Conservation (phyloP, 2,113 vertebrate species). For the Cyprinus carpio region DNA sequence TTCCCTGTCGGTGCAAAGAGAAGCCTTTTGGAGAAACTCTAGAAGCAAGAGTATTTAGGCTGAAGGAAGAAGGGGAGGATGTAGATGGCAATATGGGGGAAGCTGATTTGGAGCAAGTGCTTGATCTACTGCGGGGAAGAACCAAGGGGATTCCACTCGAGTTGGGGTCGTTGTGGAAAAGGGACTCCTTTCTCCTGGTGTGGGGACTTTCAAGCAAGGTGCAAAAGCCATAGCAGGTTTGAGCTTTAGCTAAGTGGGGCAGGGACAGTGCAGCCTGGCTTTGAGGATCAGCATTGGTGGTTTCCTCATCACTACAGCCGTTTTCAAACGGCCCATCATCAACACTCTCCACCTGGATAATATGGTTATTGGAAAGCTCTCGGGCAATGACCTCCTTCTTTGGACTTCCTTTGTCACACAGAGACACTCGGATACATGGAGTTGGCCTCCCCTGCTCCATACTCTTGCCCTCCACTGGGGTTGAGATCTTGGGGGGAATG, state of each 20-base stretch:
- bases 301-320: slow-evolving; percentile 76
- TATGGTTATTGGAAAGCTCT: slow-evolving; percentile 68
- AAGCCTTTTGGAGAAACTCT: slow-evolving; percentile 68
- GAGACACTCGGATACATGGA: slow-evolving; percentile 50
- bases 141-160: slow-evolving; percentile 64
- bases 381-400: slow-evolving; percentile 56
- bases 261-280: slow-evolving; percentile 88
- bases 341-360: slow-evolving; percentile 87
- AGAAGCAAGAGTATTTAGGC: slow-evolving; percentile 70
- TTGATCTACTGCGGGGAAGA: slow-evolving; percentile 76
- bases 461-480: slow-evolving; percentile 65
- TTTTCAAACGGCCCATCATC: slow-evolving; percentile 73
- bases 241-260: slow-evolving; percentile 82
- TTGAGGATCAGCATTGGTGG: slow-evolving; percentile 84
- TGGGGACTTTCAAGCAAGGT: slow-evolving; percentile 88
- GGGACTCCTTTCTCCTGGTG: slow-evolving; percentile 87
- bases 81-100: slow-evolving; percentile 60
- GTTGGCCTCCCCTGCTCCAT: slow-evolving; percentile 57
- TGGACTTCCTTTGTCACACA: slow-evolving; percentile 57
- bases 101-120: slow-evolving; percentile 67
- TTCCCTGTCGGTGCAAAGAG: slow-evolving; percentile 70
- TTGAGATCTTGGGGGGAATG: slow-evolving; percentile 76
- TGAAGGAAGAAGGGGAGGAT: slow-evolving; percentile 72
- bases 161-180: slow-evolving; percentile 81
- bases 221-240: slow-evolving; percentile 87